phyloP scores from a whole-genome alignment of 2,113 vertebrate genomes.

The Puma concolor region DNA sequence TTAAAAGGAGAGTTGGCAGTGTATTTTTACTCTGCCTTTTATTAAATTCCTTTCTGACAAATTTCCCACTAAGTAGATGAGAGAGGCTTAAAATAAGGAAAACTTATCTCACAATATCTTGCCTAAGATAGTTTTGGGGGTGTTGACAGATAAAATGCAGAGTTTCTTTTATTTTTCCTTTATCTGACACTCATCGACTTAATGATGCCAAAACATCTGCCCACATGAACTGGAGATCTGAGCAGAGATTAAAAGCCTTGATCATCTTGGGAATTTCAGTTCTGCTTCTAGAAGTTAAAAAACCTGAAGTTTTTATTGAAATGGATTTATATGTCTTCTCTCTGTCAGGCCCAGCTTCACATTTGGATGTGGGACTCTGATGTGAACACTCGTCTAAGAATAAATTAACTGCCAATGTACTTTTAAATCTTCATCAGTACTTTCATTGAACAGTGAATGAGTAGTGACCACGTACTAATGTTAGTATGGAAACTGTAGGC shows the following conservation, averaged over 20 bases:
- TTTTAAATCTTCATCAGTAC: not conserved
- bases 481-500: not conserved
- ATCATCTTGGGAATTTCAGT: slow-evolving; percentile 22
- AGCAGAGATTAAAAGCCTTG: not conserved
- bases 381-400: not conserved
- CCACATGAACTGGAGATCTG: not conserved
- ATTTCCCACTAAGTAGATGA: slow-evolving; percentile 14
- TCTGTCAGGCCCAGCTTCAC: slow-evolving; percentile 26
- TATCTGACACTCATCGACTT: slow-evolving; percentile 51
- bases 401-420: slow-evolving; percentile 16
- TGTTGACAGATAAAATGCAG: slow-evolving; percentile 47
- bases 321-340: not conserved
- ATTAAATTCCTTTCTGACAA: slow-evolving; percentile 58
- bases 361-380: slow-evolving; percentile 27
- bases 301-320: slow-evolving; percentile 33
- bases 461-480: not conserved
- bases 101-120: slow-evolving; percentile 49
- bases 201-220: not conserved
- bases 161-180: slow-evolving; percentile 49
- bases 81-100: slow-evolving; percentile 30
- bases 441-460: not conserved
- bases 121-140: not conserved
- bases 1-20: not conserved
- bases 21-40: slow-evolving; percentile 56
- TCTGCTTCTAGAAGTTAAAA: slow-evolving; percentile 35